phyloP scores from a whole-genome alignment of 1,140 invertebrate genomes.

The Atta colombica region DNA sequence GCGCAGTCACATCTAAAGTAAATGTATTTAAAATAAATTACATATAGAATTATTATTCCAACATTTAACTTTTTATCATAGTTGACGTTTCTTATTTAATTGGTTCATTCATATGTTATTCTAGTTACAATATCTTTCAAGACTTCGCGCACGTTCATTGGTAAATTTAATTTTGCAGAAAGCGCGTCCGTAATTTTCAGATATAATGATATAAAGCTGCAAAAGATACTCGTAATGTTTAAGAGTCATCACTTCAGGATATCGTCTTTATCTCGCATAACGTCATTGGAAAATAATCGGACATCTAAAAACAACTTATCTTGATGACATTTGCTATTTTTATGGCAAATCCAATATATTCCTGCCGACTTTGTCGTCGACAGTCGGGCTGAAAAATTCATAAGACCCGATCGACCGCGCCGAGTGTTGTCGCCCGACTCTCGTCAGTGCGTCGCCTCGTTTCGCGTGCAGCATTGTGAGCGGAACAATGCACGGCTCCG shows the following conservation, averaged over 20 bases:
- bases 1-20: too few relatives aligned
- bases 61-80: too few relatives aligned
- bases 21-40: too few relatives aligned
- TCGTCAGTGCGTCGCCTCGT: conserved; percentile 62
- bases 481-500: conserved; percentile 66
- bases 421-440: conserved; percentile 57
- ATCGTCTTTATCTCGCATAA: background rate
- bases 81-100: too few relatives aligned
- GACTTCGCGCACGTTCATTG: background rate
- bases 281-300: background rate
- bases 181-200: background rate
- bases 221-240: background rate
- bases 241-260: background rate
- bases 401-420: conserved; percentile 50
- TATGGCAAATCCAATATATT: conserved; percentile 32
- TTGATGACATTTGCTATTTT: conserved; percentile 46
- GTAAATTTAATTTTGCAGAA: conserved; percentile 2
- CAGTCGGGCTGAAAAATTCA: conserved; percentile 68
- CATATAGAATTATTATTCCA: too few relatives aligned
- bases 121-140: background rate
- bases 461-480: conserved; percentile 67
- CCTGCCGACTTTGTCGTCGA: conserved; percentile 45
- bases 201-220: background rate
- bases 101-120: too few relatives aligned
- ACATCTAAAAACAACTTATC: conserved; percentile 24